Conservation (phyloP, 1,140 invertebrate genomes). For the Plectrocnemia conspersa region DNA sequence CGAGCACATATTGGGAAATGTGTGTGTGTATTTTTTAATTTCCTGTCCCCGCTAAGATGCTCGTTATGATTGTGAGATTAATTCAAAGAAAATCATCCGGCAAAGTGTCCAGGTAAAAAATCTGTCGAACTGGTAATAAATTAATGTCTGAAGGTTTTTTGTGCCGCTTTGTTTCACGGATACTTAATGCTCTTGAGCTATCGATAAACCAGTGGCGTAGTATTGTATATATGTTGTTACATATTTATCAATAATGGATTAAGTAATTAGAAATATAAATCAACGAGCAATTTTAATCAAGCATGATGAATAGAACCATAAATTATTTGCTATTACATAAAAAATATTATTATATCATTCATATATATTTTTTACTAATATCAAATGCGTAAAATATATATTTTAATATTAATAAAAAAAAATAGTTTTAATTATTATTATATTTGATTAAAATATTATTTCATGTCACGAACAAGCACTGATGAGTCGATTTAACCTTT, state of each 20-base stretch:
- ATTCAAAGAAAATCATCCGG: slow-evolving; percentile 8
- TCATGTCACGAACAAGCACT: slow-evolving; percentile 11
- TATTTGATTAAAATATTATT: too few relatives aligned
- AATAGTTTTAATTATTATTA: too few relatives aligned
- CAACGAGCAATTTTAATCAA: too few relatives aligned
- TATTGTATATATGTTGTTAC: not conserved
- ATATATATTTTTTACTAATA: too few relatives aligned
- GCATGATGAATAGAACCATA: too few relatives aligned
- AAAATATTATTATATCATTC: too few relatives aligned
- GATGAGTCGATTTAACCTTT: slow-evolving; percentile 17
- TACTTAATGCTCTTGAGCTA: slow-evolving; percentile 9
- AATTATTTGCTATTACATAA: too few relatives aligned
- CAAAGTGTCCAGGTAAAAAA: slow-evolving; percentile 26
- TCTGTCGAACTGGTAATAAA: slow-evolving; percentile 31
- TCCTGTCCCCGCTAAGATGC: slow-evolving; percentile 11
- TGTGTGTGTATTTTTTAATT: slow-evolving; percentile 17
- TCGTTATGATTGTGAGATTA: slow-evolving; percentile 10
- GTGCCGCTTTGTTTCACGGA: slow-evolving; percentile 27
- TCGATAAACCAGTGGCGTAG: not conserved
- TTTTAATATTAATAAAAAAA: too few relatives aligned
- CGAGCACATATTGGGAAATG: too few relatives aligned
- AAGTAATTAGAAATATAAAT: too few relatives aligned
- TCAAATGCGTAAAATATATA: too few relatives aligned
- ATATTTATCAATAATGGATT: not conserved
- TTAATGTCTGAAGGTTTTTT: slow-evolving; percentile 27